Evolutionary conservation across 2,113 vertebrate species (phyloP).

Genomic region (Hydropotes inermis): DNA sequence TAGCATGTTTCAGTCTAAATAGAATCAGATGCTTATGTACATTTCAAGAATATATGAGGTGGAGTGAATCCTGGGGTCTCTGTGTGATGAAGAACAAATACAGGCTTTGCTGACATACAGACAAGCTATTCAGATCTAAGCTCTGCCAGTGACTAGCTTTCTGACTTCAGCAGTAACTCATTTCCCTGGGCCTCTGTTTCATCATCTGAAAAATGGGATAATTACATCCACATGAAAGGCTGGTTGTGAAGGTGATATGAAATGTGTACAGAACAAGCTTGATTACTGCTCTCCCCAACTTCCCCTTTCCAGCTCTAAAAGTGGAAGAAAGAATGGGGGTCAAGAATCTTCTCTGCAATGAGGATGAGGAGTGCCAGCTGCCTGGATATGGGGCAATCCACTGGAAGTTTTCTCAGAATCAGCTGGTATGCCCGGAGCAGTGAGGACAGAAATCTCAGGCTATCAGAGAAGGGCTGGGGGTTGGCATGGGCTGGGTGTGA

Average conservation of each 20-base stretch:
- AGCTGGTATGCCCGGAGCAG: neutral
- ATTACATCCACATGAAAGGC: neutral
- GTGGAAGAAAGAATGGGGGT: neutral
- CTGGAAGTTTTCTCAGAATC: neutral
- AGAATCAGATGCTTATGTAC: neutral
- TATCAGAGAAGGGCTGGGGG: no score
- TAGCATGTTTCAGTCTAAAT: neutral
- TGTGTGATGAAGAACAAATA: neutral
- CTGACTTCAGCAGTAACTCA: neutral
- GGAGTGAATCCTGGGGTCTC: neutral
- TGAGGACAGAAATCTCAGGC: neutral
- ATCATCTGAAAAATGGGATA: neutral
- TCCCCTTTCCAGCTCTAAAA: neutral
- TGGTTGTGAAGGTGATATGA: neutral
- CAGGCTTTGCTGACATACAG: neutral
- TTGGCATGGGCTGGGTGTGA: neutral
- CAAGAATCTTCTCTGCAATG: neutral
- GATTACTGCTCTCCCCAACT: neutral
- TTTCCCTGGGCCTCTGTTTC: neutral
- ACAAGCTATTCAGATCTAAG: neutral
- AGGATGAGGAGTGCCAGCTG: neutral
- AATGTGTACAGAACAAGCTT: neutral
- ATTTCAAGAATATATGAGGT: neutral
- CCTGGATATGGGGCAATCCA: neutral
- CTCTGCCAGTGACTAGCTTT: neutral